phyloP scores from a whole-genome alignment of 2,113 vertebrate species.

The Rhipidura dahli region DNA sequence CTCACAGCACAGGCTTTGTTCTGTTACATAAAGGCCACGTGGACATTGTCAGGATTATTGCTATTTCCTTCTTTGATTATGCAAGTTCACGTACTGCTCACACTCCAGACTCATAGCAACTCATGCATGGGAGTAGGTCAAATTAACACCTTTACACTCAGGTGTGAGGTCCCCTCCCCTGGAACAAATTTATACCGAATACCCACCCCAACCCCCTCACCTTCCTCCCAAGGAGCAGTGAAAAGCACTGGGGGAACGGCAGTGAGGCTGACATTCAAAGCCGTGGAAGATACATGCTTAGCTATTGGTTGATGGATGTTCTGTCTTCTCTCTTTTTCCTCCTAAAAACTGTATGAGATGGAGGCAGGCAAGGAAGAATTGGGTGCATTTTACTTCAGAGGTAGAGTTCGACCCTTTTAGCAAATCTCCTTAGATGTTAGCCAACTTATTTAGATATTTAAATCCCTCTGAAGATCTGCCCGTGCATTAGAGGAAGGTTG shows the following conservation, averaged over 20 bases:
- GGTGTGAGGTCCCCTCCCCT: background rate
- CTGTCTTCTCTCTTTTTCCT: background rate
- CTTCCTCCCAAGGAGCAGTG: background rate
- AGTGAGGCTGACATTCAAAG: background rate
- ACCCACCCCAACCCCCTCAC: background rate
- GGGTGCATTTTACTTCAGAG: background rate
- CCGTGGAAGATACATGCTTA: background rate
- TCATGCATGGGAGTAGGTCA: background rate
- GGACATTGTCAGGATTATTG: background rate
- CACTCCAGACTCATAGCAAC: background rate
- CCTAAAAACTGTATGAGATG: background rate
- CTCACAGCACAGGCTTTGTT: background rate
- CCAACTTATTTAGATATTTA: background rate
- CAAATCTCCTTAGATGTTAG: background rate
- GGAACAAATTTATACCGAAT: background rate
- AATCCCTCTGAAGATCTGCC: background rate
- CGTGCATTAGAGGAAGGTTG: background rate
- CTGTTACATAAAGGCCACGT: background rate
- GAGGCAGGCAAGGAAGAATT: background rate
- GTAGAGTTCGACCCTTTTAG: background rate
- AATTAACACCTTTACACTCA: background rate
- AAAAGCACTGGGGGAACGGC: fast-evolving
- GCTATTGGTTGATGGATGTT: background rate
- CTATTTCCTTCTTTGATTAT: background rate
- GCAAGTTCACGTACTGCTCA: background rate